A percentile compares a stretch with the other conserved stretches of the same genome.
Evolutionary conservation across 2,888 invertebrate genomes (phyloP).

Genomic region (Scotopteryx bipunctaria): DNA sequence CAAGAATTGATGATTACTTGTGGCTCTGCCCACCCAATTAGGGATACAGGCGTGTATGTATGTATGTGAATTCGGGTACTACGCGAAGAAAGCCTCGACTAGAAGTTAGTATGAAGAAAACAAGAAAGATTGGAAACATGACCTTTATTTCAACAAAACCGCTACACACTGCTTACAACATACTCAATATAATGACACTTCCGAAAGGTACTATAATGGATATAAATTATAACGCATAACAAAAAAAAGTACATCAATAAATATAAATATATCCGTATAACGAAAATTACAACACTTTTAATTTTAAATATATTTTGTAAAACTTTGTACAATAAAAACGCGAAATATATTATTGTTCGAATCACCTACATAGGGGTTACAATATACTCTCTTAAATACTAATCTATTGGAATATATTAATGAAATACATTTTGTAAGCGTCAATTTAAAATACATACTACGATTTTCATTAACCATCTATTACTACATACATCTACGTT

Average conservation of each 20-base stretch:
- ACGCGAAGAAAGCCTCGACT: too few relatives aligned
- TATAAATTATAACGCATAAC: constrained; percentile 70
- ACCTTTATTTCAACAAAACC: constrained; percentile 81
- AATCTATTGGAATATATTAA: constrained; percentile 62
- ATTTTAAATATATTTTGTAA: constrained; percentile 41
- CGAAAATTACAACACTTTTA: constrained; percentile 44
- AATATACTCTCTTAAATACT: constrained; percentile 52
- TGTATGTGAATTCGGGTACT: too few relatives aligned
- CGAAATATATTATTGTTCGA: constrained; percentile 65
- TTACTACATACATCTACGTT: constrained; percentile 40
- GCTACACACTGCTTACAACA: constrained; percentile 72
- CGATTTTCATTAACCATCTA: constrained; percentile 45
- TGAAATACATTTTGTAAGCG: constrained; percentile 58
- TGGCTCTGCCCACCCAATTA: too few relatives aligned
- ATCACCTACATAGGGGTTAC: constrained; percentile 56
- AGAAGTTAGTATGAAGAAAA: constrained; percentile 27
- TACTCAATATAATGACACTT: constrained; percentile 65
- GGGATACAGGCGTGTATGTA: too few relatives aligned
- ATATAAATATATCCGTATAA: constrained; percentile 43
- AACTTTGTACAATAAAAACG: constrained; percentile 47
- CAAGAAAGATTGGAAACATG: constrained; percentile 68
- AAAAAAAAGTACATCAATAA: constrained; percentile 59
- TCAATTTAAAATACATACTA: constrained; percentile 59
- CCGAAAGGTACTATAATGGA: constrained; percentile 78
- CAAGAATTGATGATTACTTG: too few relatives aligned